Conservation (phyloP, 2,113 vertebrate genomes). For the Gasterosteus nipponicus region DNA sequence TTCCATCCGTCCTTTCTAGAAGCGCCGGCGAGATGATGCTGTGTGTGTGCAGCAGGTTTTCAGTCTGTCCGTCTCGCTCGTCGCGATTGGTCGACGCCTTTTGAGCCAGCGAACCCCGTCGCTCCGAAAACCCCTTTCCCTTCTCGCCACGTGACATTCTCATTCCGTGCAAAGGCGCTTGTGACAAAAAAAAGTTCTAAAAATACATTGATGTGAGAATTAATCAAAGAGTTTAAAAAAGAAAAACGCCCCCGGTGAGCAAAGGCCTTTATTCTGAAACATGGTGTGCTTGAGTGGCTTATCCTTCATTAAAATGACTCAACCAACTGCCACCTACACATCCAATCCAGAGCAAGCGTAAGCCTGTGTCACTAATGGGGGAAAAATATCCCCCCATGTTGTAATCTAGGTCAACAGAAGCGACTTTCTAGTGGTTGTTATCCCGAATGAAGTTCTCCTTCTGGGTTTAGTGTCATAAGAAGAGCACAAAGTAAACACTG, state of each 20-base stretch:
- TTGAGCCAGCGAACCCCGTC: neutral
- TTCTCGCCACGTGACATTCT: neutral
- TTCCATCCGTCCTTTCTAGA: slow-evolving; percentile 20
- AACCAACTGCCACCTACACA: slow-evolving; percentile 64
- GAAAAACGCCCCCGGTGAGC: neutral
- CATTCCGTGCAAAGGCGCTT: neutral
- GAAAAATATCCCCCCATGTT: slow-evolving; percentile 62
- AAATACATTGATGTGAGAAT: neutral
- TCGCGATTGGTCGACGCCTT: neutral
- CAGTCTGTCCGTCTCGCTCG: neutral
- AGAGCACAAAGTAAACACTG: slow-evolving; percentile 39
- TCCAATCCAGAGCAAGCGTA: slow-evolving; percentile 62
- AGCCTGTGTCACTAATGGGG: slow-evolving; percentile 68
- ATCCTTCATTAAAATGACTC: slow-evolving; percentile 57
- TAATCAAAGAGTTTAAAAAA: neutral
- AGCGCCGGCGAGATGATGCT: too few species aligned
- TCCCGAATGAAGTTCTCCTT: slow-evolving; percentile 61
- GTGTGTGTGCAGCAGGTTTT: neutral
- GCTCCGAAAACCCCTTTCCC: neutral
- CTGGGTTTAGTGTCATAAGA: slow-evolving; percentile 54
- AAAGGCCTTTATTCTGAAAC: slow-evolving; percentile 22
- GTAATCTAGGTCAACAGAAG: slow-evolving; percentile 68
- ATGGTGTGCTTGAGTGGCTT: slow-evolving; percentile 48
- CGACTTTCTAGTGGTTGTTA: slow-evolving; percentile 54
- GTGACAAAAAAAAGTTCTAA: neutral